phyloP scores from a whole-genome alignment of 2,888 invertebrate genomes.

The Acrobasis consociella region DNA sequence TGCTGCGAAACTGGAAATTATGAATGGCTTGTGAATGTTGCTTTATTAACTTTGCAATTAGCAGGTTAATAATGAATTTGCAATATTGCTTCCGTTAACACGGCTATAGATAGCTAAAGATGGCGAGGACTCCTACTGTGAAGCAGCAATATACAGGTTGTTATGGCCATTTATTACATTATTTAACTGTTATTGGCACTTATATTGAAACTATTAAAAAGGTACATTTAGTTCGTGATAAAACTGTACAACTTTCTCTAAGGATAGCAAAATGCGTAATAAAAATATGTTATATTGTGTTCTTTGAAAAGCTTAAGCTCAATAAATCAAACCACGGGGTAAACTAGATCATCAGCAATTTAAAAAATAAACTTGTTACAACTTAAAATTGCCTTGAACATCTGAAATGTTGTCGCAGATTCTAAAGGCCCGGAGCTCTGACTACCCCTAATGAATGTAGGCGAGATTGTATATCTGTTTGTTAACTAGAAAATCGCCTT shows the following conservation, averaged over 20 bases:
- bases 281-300: too few relatives aligned
- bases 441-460: not conserved
- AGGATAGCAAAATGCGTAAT: too few relatives aligned
- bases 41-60: slow-evolving; percentile 4
- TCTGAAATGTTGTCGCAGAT: not conserved
- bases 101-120: too few relatives aligned
- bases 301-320: too few relatives aligned
- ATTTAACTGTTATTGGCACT: not conserved
- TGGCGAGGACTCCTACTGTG: not conserved
- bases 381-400: not conserved
- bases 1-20: slow-evolving; percentile 4
- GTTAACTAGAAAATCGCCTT: slow-evolving; percentile 13
- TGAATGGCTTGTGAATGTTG: slow-evolving; percentile 4
- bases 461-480: not conserved
- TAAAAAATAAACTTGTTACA: not conserved
- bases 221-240: not conserved
- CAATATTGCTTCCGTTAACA: not conserved
- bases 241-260: too few relatives aligned
- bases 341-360: too few relatives aligned
- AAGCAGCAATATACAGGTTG: not conserved
- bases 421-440: not conserved
- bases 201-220: not conserved
- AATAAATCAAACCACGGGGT: too few relatives aligned
- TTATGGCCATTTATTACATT: not conserved
- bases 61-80: slow-evolving; percentile 4